Percentiles rank a stretch among this genome's conserved stretches.
Conservation (phyloP, 2,797 vertebrate genomes). For the Syndactyla subalaris region DNA sequence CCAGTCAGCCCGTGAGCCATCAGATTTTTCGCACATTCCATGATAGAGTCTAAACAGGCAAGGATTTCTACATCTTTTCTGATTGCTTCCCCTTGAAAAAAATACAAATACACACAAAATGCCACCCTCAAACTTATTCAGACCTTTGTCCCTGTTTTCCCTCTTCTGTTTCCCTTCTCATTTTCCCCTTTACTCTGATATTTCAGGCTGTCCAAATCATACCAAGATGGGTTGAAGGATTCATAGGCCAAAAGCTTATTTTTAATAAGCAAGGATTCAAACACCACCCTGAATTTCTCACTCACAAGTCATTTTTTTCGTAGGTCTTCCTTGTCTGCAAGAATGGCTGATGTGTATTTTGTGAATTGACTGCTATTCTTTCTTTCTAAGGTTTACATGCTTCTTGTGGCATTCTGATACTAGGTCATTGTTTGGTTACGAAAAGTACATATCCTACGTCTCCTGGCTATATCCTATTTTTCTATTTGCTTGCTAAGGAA, state of each 20-base stretch:
- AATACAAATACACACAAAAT: not conserved
- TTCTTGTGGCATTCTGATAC: conserved; percentile 37
- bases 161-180: not conserved
- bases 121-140: not conserved
- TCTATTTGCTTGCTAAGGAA: conserved; percentile 53
- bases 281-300: not conserved
- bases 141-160: not conserved
- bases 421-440: conserved; percentile 5
- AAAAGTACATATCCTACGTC: not conserved
- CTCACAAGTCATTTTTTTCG: not conserved
- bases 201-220: not conserved
- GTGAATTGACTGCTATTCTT: not conserved
- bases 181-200: not conserved
- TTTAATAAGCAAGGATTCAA: not conserved
- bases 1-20: not conserved
- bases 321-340: not conserved
- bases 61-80: not conserved
- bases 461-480: conserved; percentile 9
- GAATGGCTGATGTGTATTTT: not conserved
- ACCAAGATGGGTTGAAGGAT: not conserved
- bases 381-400: conserved; percentile 6
- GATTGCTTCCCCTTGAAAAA: not conserved
- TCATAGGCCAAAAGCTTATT: not conserved
- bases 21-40: not conserved
- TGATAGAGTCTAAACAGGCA: not conserved